Percentiles rank a stretch among this genome's conserved stretches.
Conservation (phyloP, 2,797 vertebrate genomes). For the Novumbra hubbsi region DNA sequence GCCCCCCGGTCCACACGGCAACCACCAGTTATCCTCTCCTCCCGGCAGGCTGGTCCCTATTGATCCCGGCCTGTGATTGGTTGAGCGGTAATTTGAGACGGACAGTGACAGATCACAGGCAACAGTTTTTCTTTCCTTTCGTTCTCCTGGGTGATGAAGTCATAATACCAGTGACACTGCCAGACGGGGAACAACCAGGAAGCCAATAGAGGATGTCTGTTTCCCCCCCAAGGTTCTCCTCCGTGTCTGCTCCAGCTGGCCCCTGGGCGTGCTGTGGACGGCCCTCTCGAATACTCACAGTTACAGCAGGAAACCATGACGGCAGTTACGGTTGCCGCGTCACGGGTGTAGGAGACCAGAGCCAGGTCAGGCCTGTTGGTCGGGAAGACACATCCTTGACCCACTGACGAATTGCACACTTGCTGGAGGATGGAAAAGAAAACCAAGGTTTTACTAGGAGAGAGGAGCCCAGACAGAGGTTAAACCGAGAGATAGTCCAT, state of each 20-base stretch:
- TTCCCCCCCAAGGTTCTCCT: constrained; percentile 21
- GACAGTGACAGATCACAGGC: constrained; percentile 85
- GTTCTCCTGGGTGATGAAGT: constrained; percentile 75
- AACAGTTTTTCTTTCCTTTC: constrained; percentile 77
- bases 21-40: constrained; percentile 60
- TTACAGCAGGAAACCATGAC: background rate
- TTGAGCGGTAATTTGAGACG: constrained; percentile 80
- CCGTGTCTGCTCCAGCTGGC: background rate
- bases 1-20: too few relatives aligned
- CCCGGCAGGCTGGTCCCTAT: constrained; percentile 78
- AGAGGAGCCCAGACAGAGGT: background rate
- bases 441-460: background rate
- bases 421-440: background rate
- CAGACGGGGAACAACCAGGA: constrained; percentile 70
- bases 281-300: background rate
- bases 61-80: constrained; percentile 85
- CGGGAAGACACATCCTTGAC: background rate
- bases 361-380: background rate
- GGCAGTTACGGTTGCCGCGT: background rate
- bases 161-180: constrained; percentile 70
- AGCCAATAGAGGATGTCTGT: constrained; percentile 63
- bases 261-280: background rate
- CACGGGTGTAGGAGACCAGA: background rate
- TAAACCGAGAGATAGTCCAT: background rate
- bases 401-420: background rate